These are phyloP conservation scores for Chymomyza amoena DNA, from an alignment of 2,888 invertebrate genomes.

Conservation along the genomic window DNA sequence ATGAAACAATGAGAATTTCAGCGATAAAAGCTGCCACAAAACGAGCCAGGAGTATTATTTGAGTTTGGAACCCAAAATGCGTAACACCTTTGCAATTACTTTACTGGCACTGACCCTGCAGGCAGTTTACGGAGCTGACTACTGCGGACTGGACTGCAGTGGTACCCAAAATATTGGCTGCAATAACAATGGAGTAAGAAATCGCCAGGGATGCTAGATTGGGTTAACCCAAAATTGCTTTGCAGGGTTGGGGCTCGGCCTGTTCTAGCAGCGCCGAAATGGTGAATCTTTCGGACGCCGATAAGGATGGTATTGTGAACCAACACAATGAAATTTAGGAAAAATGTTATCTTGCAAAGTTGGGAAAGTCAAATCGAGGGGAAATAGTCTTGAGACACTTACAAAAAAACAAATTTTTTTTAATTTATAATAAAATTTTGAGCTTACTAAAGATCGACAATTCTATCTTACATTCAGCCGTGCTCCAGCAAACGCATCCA, in stretches of 20 bases:
- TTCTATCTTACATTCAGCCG: no score
- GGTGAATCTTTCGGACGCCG: slow-evolving; percentile 13
- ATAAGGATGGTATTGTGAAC: slow-evolving; percentile 37
- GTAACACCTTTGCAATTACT: slow-evolving; percentile 24
- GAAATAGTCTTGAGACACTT: no score
- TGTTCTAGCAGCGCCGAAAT: slow-evolving; percentile 43
- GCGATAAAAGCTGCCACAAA: slow-evolving; percentile 41
- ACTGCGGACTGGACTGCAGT: slow-evolving; percentile 43
- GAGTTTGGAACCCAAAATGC: slow-evolving; percentile 35
- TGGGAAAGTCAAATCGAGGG: no score
- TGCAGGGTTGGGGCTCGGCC: slow-evolving; percentile 40
- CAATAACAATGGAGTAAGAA: slow-evolving; percentile 51
- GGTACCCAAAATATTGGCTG: slow-evolving; percentile 50
- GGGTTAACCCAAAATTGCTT: neutral
- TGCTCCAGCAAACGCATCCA: no score
- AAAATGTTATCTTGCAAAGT: no score
- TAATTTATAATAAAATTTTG: no score
- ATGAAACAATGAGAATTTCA: neutral
- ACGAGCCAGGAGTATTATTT: neutral
- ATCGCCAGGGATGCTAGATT: neutral
- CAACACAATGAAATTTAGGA: slow-evolving; percentile 34
- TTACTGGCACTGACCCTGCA: slow-evolving; percentile 26
- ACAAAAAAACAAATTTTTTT: no score
- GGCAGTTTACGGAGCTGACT: slow-evolving; percentile 37
- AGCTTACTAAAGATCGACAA: no score